Evolutionary conservation across 1,140 invertebrate species (phyloP), one percentile per base, ranked within the genome.

Genomic region (Nasonia vitripennis): DNA sequence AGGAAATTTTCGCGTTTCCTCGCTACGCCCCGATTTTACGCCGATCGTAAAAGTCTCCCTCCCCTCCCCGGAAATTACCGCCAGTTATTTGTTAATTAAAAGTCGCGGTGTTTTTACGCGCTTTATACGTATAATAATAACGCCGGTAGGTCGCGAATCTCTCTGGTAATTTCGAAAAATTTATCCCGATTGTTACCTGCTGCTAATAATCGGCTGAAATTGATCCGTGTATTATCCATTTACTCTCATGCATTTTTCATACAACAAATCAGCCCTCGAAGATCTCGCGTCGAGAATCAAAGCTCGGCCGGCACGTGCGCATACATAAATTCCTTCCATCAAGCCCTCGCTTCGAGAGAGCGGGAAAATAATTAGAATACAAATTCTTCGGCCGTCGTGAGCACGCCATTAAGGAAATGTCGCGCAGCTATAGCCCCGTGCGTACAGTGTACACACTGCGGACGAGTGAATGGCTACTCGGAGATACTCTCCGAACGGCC

Each of bases 261-360:
- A 1, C 6, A 41, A 45, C 6, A 45, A 9, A 45, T 45, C 41
- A 37, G 34, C 34, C 34, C 34, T 37, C 34, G 34, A 37, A 37
- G 34, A 37, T 37, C 34, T 37, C 34, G 34, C 34, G 34, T 37
- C 34, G 5, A 37, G 34, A 37, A 37, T 37, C 34, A 37, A 37
- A 37, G 34, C 34, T 37, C 34, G 34, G 34, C 34, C 34, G 34
- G 6, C 34, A 6, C 34, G 34, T 37, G 73, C 45, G 10, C 31
- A 9, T 62, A 23, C 81, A 83, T 83, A 74, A 74, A 75, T 83
- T 45, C 41, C 2, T 83, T 68, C 51, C 20, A 75, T 83, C 37
- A 70, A 77, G 62, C 31, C 14, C 1, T 67, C 10, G 4, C 20
- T 62, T 7, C 2, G 55, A n/a, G 20, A 37, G 55, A 27, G 27